Conservation (phyloP, 2,113 vertebrate species). For the Tetrax tetrax region DNA sequence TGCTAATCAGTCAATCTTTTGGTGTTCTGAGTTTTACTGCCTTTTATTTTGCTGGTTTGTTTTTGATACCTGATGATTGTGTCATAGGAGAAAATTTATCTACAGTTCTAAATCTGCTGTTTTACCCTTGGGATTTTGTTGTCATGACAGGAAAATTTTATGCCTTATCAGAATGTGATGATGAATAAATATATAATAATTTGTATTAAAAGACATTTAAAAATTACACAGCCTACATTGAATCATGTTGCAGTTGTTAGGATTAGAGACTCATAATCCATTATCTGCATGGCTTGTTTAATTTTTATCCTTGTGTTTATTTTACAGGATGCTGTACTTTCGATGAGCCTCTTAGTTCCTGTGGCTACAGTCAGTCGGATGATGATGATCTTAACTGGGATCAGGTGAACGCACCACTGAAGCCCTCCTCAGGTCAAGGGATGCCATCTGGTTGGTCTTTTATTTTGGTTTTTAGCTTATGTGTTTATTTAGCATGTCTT, state of each 20-base stretch:
- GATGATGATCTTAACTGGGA: conserved; percentile 96
- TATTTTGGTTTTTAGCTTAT: background rate
- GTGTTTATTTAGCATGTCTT: background rate
- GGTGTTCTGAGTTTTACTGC: background rate
- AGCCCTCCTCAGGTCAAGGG: conserved; percentile 85
- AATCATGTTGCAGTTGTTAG: background rate
- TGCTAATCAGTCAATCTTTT: accelerated
- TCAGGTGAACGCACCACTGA: conserved; percentile 84
- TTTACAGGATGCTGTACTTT: conserved; percentile 92
- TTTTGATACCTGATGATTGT: background rate
- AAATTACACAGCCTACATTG: background rate
- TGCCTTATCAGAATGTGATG: background rate
- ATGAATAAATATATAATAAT: background rate
- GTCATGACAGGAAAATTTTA: background rate
- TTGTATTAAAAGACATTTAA: background rate
- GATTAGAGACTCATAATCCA: background rate
- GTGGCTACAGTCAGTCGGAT: conserved; percentile 92
- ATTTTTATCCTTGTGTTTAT: background rate
- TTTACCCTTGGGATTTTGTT: too few relatives aligned
- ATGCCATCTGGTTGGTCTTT: conserved; percentile 88
- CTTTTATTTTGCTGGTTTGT: background rate
- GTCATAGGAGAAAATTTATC: background rate
- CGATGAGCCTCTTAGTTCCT: conserved; percentile 85
- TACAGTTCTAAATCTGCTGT: too few relatives aligned
- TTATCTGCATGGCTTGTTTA: background rate